Percentiles rank a stretch among this genome's conserved stretches.
Conservation (phyloP, 2,888 invertebrate species). For the Phaonia tiefii region DNA sequence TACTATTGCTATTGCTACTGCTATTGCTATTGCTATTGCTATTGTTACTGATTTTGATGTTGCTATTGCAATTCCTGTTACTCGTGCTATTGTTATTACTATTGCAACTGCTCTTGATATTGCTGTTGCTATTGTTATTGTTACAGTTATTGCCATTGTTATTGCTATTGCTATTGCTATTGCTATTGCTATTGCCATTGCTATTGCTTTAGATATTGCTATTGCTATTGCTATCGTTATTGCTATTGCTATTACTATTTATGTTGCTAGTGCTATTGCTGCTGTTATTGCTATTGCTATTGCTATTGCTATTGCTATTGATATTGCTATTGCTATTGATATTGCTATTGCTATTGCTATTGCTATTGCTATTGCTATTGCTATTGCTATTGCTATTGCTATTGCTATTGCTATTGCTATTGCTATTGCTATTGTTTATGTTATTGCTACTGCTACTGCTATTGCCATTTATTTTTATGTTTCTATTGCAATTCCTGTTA, state of each 20-base stretch:
- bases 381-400: too few species aligned
- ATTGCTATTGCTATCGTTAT: not conserved
- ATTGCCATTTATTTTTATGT: too few species aligned
- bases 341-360: not conserved
- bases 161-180: not conserved
- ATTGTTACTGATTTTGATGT: not conserved
- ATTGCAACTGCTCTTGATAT: not conserved
- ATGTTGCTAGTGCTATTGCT: conserved; percentile 5
- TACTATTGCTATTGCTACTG: too few species aligned
- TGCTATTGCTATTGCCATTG: conserved; percentile 9
- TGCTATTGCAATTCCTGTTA: not conserved
- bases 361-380: not conserved
- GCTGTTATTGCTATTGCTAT: conserved; percentile 14
- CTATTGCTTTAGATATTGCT: conserved; percentile 22
- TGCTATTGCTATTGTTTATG: too few species aligned
- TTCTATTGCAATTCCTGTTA: too few species aligned
- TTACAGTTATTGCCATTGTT: not conserved
- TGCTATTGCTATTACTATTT: not conserved
- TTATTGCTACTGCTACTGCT: too few species aligned
- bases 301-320: conserved; percentile 27
- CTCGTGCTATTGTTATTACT: conserved; percentile 5
- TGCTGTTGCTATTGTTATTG: not conserved
- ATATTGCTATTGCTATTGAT: too few species aligned
- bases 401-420: too few species aligned
- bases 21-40: not conserved